Evolutionary conservation across 2,113 vertebrate species (phyloP).

Genomic region (Marcusenius ussheri): DNA sequence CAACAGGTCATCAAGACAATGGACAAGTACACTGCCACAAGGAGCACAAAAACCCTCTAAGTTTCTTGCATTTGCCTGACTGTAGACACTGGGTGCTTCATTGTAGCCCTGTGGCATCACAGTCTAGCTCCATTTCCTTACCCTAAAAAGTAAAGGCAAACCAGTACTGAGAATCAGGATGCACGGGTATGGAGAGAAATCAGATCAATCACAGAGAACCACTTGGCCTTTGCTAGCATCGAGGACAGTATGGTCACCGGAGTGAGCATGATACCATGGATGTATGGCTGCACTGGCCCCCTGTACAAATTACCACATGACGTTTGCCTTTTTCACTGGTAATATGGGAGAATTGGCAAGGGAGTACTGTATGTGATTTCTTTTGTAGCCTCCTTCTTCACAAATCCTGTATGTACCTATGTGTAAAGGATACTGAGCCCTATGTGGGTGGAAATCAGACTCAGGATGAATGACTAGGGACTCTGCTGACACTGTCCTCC

Average conservation of each 20-base stretch:
- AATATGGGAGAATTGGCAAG: neutral
- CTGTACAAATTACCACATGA: neutral
- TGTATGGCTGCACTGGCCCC: neutral
- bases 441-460: neutral
- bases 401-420: neutral
- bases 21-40: neutral
- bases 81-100: neutral
- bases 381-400: neutral
- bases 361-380: neutral
- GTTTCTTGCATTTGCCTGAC: neutral
- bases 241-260: neutral
- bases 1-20: neutral
- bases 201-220: too few relatives aligned
- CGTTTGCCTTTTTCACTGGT: neutral
- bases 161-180: neutral
- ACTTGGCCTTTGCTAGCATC: neutral
- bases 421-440: neutral
- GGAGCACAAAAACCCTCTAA: neutral
- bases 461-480: neutral
- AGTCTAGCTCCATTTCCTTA: neutral
- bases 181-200: too few relatives aligned
- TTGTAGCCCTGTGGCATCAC: neutral
- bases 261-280: neutral
- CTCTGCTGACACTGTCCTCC: neutral
- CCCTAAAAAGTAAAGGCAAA: neutral